These are phyloP conservation scores for Calameuta idolon DNA, from an alignment of 2,888 invertebrate species.

Conservation along the genomic window DNA sequence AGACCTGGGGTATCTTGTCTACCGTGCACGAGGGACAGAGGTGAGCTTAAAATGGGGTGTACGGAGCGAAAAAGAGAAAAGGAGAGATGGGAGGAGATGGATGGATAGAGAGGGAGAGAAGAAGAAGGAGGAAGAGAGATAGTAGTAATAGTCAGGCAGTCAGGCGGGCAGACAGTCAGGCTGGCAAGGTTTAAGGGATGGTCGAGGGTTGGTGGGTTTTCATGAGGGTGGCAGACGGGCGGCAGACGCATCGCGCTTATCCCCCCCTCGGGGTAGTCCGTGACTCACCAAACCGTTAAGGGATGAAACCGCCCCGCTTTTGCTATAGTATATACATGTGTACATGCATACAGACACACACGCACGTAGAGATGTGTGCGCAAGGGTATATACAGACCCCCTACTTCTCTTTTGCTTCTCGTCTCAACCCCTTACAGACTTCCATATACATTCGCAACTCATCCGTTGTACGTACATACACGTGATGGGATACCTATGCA, in stretches of 20 bases:
- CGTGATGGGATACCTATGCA: too few species aligned
- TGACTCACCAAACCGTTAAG: slow-evolving; percentile 65
- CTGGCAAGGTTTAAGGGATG: slow-evolving; percentile 3
- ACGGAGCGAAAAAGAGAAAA: slow-evolving; percentile 4
- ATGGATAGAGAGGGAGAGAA: slow-evolving; percentile 1
- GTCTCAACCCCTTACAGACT: slow-evolving; percentile 9
- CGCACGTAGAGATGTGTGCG: slow-evolving; percentile 1
- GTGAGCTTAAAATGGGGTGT: slow-evolving; percentile 6
- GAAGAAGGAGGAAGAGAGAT: background rate
- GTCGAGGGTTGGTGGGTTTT: slow-evolving; percentile 39
- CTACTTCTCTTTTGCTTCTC: slow-evolving; percentile 6
- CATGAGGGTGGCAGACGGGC: slow-evolving; percentile 64
- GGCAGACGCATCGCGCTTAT: slow-evolving; percentile 64
- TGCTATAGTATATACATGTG: slow-evolving; percentile 27
- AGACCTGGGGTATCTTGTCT: too few species aligned
- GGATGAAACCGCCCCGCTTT: slow-evolving; percentile 61
- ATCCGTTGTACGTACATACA: too few species aligned
- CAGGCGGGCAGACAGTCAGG: slow-evolving; percentile 6
- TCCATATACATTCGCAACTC: background rate
- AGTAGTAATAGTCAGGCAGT: background rate
- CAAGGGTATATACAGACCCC: background rate
- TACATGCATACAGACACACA: slow-evolving; percentile 27
- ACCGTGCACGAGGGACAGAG: too few species aligned
- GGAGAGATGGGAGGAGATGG: slow-evolving; percentile 12
- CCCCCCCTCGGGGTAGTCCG: slow-evolving; percentile 47